Evolutionary conservation across 2,113 vertebrate species (phyloP).

Genomic region (Tragelaphus buxtoni): DNA sequence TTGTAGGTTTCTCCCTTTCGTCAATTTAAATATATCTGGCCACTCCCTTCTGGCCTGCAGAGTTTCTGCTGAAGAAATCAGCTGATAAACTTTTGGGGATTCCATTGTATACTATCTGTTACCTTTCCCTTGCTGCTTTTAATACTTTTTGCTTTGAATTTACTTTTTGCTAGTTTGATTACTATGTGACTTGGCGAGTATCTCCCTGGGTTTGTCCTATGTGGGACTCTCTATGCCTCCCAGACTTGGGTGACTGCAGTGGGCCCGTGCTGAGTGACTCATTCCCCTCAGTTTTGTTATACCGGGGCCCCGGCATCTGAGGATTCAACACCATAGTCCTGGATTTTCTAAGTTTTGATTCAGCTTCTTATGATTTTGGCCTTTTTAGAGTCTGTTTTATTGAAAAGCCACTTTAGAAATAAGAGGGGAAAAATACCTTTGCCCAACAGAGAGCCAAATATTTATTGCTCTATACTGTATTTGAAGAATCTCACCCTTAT

Average conservation of each 20-base stretch:
- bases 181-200: neutral
- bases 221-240: neutral
- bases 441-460: slow-evolving; percentile 45
- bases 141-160: neutral
- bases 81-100: neutral
- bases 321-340: neutral
- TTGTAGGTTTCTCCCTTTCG: neutral
- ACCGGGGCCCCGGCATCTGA: neutral
- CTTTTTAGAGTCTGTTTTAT: neutral
- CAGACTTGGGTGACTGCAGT: rapidly evolving
- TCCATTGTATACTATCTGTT: neutral
- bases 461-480: slow-evolving; percentile 69
- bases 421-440: neutral
- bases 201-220: neutral
- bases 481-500: slow-evolving; percentile 53
- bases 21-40: neutral
- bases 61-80: neutral
- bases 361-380: neutral
- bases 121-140: neutral
- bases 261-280: neutral
- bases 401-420: neutral
- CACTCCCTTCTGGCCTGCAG: neutral
- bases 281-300: rapidly evolving
- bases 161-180: neutral
- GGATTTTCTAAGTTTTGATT: neutral